These are phyloP conservation scores for Callyntrura guangdongensis DNA, from an alignment of 2,888 invertebrate genomes.

Conservation along the genomic window DNA sequence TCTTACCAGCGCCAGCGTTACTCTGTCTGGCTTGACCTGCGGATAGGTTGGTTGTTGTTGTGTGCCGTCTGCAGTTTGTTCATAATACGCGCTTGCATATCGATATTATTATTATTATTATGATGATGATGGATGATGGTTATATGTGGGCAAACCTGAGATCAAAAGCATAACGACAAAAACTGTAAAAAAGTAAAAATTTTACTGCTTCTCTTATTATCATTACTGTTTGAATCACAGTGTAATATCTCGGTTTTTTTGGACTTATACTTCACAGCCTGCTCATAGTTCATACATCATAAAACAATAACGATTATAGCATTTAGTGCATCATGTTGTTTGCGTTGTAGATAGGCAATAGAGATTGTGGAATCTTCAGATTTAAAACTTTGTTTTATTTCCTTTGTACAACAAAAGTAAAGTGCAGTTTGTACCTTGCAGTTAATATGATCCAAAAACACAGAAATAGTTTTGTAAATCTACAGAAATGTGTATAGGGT, in stretches of 20 bases:
- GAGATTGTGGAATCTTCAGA: slow-evolving; percentile 18
- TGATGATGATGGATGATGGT: slow-evolving; percentile 3
- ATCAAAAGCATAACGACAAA: slow-evolving; percentile 70
- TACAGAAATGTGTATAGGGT: neutral
- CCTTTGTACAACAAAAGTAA: neutral
- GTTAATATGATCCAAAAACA: slow-evolving; percentile 18
- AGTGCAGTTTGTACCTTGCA: neutral
- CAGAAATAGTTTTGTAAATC: neutral
- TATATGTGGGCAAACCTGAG: slow-evolving; percentile 31
- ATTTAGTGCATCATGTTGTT: slow-evolving; percentile 54
- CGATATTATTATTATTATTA: neutral
- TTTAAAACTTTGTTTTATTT: neutral
- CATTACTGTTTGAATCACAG: slow-evolving; percentile 47
- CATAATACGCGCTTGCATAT: no score
- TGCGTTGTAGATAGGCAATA: neutral
- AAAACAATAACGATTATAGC: slow-evolving; percentile 75
- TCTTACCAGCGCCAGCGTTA: no score
- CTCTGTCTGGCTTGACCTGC: no score
- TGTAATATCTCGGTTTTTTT: slow-evolving; percentile 32
- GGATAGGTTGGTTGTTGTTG: no score
- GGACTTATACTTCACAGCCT: neutral
- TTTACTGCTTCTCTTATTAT: slow-evolving; percentile 58
- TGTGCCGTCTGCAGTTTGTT: neutral
- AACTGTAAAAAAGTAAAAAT: slow-evolving; percentile 50
- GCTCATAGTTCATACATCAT: slow-evolving; percentile 75